phyloP scores from a whole-genome alignment of 2,888 invertebrate species.

The Oscheius sp. region DNA sequence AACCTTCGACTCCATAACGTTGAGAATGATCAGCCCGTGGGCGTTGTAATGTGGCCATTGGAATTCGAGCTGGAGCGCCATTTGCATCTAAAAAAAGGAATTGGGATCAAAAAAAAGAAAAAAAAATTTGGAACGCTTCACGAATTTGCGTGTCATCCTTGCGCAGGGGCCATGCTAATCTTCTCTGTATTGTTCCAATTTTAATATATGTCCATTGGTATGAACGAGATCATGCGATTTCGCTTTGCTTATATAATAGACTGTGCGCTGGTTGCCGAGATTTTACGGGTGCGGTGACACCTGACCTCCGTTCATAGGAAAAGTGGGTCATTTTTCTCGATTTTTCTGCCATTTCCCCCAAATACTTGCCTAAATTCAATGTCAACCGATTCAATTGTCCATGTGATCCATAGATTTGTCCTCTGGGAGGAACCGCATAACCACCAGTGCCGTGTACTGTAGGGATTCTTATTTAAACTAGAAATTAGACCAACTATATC shows the following conservation, averaged over 20 bases:
- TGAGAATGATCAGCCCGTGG: background rate
- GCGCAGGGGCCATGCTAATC: conserved; percentile 91
- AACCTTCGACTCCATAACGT: conserved; percentile 33
- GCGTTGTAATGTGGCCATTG: conserved; percentile 19
- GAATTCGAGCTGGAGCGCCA: conserved; percentile 13
- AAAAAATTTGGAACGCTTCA: conserved; percentile 84
- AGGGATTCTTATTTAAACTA: background rate
- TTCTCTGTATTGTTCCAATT: conserved; percentile 14
- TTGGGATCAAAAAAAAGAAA: no score
- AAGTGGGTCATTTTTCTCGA: no score
- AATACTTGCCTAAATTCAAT: conserved; percentile 9
- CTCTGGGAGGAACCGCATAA: conserved; percentile 17
- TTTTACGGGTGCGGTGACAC: no score
- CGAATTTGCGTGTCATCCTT: conserved; percentile 93
- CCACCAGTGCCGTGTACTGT: background rate
- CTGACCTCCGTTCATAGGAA: no score
- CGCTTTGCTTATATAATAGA: background rate
- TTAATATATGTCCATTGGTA: conserved; percentile 11
- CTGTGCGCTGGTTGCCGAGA: no score
- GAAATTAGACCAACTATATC: conserved; percentile 19
- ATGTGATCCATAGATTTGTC: conserved; percentile 20
- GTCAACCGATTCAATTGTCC: conserved; percentile 17
- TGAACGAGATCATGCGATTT: background rate
- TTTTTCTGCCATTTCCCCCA: background rate
- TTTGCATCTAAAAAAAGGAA: conserved; percentile 26